A percentile compares a stretch with the other conserved stretches of the same genome.
Evolutionary conservation across 2,888 invertebrate species (phyloP).

Genomic region (Oxycera nigricornis): DNA sequence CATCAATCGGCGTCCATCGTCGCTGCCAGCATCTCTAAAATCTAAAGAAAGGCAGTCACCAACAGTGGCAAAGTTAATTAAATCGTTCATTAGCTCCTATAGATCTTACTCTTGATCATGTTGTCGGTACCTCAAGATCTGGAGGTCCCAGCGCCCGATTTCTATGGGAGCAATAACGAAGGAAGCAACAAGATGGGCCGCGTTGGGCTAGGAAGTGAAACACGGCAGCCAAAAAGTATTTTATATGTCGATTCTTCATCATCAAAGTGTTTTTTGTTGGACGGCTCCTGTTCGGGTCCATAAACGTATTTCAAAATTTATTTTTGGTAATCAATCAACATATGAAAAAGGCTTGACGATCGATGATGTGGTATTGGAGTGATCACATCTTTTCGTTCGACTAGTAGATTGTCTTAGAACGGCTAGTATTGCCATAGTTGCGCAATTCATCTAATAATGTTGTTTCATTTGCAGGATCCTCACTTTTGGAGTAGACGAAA

Average conservation of each 20-base stretch:
- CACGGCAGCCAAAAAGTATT: constrained; percentile 40
- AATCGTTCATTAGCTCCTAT: constrained; percentile 47
- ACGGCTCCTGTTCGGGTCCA: constrained; percentile 17
- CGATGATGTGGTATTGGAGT: constrained; percentile 25
- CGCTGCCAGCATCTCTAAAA: not conserved
- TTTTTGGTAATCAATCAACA: constrained; percentile 47
- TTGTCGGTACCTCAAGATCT: constrained; percentile 27
- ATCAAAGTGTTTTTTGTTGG: not conserved
- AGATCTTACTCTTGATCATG: constrained; percentile 39
- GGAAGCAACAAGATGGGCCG: constrained; percentile 2
- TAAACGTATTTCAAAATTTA: constrained; percentile 43
- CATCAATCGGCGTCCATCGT: not conserved
- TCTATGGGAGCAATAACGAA: constrained; percentile 30
- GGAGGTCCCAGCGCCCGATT: not conserved
- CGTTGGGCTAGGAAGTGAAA: constrained; percentile 31
- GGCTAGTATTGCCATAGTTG: not conserved
- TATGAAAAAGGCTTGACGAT: constrained; percentile 41
- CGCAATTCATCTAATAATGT: no score
- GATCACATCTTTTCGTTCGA: not conserved
- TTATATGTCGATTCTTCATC: constrained; percentile 39
- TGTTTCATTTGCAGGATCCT: no score
- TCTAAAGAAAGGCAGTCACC: constrained; percentile 36
- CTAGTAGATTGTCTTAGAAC: not conserved
- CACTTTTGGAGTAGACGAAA: no score
- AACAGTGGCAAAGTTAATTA: constrained; percentile 48